These are phyloP conservation scores for Martes flavigula DNA, from an alignment of 2,797 vertebrate species.

Conservation along the genomic window DNA sequence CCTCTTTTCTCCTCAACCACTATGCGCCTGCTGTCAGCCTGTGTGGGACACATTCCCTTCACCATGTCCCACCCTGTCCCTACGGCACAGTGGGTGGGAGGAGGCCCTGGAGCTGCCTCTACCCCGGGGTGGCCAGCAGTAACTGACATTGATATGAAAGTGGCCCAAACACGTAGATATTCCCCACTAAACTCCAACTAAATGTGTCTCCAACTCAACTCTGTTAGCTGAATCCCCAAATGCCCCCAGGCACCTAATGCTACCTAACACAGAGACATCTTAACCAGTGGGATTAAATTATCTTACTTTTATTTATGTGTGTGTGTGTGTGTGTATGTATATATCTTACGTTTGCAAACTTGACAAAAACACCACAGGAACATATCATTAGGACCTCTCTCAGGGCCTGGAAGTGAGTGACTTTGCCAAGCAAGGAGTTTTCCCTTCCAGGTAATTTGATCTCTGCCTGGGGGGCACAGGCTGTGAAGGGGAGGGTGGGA, in stretches of 20 bases:
- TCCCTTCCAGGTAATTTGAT: background rate
- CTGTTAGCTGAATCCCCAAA: background rate
- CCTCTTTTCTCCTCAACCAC: background rate
- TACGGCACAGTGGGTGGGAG: rapidly evolving
- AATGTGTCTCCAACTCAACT: background rate
- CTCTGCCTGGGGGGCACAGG: background rate
- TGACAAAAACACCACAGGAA: background rate
- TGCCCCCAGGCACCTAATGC: background rate
- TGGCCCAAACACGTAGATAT: background rate
- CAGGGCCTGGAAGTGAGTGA: background rate
- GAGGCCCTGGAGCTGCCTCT: background rate
- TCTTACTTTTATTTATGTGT: background rate
- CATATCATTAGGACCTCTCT: background rate
- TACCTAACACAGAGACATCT: background rate
- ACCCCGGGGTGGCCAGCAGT: background rate
- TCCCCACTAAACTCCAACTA: background rate
- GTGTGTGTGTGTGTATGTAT: no score
- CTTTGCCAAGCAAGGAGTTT: background rate
- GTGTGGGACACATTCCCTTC: background rate
- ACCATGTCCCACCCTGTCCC: rapidly evolving
- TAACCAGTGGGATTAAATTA: background rate
- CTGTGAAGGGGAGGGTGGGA: background rate
- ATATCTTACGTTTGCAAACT: background rate
- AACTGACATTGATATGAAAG: background rate
- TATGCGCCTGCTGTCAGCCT: background rate